Base-by-base conservation (phyloP, 2,888 invertebrate species). In the Hedya salicella region DNA sequence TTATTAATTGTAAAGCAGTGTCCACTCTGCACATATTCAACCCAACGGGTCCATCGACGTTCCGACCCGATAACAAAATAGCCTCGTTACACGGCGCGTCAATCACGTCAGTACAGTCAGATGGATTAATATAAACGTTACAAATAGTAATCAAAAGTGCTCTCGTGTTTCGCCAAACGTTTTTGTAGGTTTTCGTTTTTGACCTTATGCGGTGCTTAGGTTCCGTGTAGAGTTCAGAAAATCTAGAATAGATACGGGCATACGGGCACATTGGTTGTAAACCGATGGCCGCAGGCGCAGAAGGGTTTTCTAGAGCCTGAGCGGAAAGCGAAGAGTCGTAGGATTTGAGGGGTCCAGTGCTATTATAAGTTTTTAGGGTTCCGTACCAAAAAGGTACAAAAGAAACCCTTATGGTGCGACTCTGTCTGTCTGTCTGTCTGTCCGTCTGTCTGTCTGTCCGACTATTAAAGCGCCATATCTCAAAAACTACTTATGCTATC, bases 131-230 rank as follows among this genome's bases (percentile, higher is more conserved):
- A 84, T 86, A 88, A 81, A 90, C 86, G 87, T 87, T 90, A 91
- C 89, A 90, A 90, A 89, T 90, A 88, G 84, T 85, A 90, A 90
- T 90, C 90, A 90, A 86, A 85, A 81, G 73, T 73, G 86, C 75
- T 83, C 83, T 82, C 79, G 76, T 78, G 82, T 78, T 82, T 82
- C 82, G 83, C 85, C 81, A 86, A 86, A 79, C 85, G 80, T 80
- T 82, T 81, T 86, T 86, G 57, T 72, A 73, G 78, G 73, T 78
- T 79, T 84, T 76, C 75, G 72, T 71, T 76, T 78, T 80, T 85
- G 86, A 87, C 85, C 86, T 83, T 75, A 75, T 67, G 68, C 60
- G 62, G 67, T 66, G 68, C 65, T 78, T 75, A 57, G 68, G 60
- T 67, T 74, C 73, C 64, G 49, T 62, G 66, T 68, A 79, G 87